Evolutionary conservation across 2,113 vertebrate genomes (phyloP).

Genomic region (Eolophus roseicapilla): DNA sequence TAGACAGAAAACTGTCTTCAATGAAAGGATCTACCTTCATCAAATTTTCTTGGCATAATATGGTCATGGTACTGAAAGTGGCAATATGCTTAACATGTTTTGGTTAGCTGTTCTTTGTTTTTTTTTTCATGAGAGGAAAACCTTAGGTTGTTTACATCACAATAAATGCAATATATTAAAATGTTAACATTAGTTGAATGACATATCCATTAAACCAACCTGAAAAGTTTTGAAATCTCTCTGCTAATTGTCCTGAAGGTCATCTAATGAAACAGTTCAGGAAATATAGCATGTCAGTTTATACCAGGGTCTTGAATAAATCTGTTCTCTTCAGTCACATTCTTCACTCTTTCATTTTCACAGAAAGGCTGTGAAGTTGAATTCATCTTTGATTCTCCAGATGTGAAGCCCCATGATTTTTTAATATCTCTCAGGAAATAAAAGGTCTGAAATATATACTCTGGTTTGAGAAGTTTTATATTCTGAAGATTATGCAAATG

Average conservation of each 20-base stretch:
- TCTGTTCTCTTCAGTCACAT: background rate
- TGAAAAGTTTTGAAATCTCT: conserved; percentile 14
- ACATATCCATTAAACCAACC: conserved; percentile 5
- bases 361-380: background rate
- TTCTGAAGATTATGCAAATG: background rate
- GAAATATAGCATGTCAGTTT: background rate
- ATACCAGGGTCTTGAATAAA: background rate
- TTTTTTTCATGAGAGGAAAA: background rate
- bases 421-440: background rate
- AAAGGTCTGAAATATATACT: background rate
- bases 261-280: background rate
- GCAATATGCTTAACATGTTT: background rate
- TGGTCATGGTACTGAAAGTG: background rate
- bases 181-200: conserved; percentile 13
- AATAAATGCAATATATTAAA: conserved; percentile 7
- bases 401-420: background rate
- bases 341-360: background rate
- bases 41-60: background rate
- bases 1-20: background rate
- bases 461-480: background rate
- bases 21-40: background rate
- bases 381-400: background rate
- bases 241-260: conserved; percentile 14
- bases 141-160: background rate
- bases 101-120: background rate